Base-by-base conservation (phyloP, 2,113 vertebrate species). In the Eubucco bourcierii region DNA sequence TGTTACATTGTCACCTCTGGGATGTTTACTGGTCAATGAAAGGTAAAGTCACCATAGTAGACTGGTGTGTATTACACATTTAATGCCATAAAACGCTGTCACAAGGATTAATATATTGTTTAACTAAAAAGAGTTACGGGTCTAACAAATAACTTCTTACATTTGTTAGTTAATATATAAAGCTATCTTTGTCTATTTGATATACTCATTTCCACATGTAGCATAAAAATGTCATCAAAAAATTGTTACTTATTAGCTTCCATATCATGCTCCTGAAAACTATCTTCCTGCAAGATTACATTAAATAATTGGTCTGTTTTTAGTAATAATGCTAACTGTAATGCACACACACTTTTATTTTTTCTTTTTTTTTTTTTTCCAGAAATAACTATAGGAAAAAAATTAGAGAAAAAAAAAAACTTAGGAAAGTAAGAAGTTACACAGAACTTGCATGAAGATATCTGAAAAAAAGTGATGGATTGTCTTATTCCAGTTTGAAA, bases 341-440 rank as follows among this genome's bases (percentile, higher is more conserved):
- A n/a, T 4, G 58, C 15, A 52, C 7, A 37, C 10, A 3, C 8
- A 24, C 20, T 5, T 1, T 9, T 19, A 20, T 5, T 1, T 9
- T 16, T 44, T 56, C 5, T 19, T 41, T 58, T 74, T 47, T 18
- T 20, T 47, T 10, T 71, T 63, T 25, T 66, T 88, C 82, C 25
- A 82, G 23, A 92, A 85, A 31, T 75, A 59, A 59, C 63, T 70
- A 34, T 52, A 59, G 10, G 47, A 47, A 71, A 33, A 28, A 79
- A 53, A 15, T 44, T 44, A 44, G 41, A 7, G 44, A 44, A 44
- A 44, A 44, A 39, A 39, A n/a, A 37, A 12, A 44, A 13, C 7
- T 58, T 34, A 17, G 3, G 27, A 55, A 59, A 33, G 16, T 33
- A 34, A 41, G n/a, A n/a, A 63, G 9, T 31, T 66, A 11, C 34